Base-by-base conservation (phyloP, 1,140 invertebrate genomes). In the Trichomalopsis sarcophagae region DNA sequence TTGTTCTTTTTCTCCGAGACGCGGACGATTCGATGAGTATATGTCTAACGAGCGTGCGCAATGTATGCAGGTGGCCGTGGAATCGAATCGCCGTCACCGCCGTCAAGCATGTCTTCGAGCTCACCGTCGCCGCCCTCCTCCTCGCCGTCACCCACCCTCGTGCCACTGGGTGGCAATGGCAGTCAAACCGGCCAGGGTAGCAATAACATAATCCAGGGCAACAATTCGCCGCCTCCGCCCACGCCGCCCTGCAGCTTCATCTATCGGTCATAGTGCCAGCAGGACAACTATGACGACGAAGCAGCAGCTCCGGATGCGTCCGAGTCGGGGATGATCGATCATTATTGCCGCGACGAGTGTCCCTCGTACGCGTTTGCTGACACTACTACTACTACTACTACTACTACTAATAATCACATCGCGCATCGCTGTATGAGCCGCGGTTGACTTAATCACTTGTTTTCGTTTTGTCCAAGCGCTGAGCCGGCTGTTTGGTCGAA, bases 211-310 rank as follows among this genome's bases (percentile, higher is more conserved):
- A 77, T 79, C 11, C 80, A 82, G 33, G 44, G 44, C 3, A 68
- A 89, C 74, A 92, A 93, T 68, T 94, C 95, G 86, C 94, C 95
- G 86, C 94, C 95, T 86, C 94, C 94, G 76, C 95, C 94, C 78
- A 95, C 95, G 86, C 94, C 95, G 85, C 94, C 95, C 83, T 94
- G 93, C 93, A 94, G 94, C 87, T 95, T 94, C 90, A 95, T 95
- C 83, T 95, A 95, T 90, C 93, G 95, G 85, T 94, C 95, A 92
- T 95, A 95, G 94, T 93, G 87, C 88, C 55, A 74, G 11, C 21
- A 13, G 10, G n/a, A 73, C 13, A 82, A n/a, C 55, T 62, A 62
- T 62, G 55, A 62, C 55, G 17, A 62, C 55, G 55, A 62, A 5
- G 66, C 69, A 68, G 69, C 7, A n/a, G 23, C 44, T 36, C n/a